Evolutionary conservation across 2,888 invertebrate genomes (phyloP).

Genomic region (Rotaria magnacalcarata): DNA sequence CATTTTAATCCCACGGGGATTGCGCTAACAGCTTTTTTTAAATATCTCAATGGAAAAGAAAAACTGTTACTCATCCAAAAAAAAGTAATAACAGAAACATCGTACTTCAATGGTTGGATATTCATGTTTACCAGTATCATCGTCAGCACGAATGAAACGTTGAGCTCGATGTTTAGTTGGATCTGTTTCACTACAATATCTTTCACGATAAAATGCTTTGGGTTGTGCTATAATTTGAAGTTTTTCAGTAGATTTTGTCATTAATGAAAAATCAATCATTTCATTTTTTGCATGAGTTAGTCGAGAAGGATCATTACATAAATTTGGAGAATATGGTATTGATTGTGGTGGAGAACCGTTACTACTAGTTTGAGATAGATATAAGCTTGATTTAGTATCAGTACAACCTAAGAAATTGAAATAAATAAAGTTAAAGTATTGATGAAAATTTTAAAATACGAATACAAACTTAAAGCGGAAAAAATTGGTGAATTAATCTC

Average conservation of each 20-base stretch:
- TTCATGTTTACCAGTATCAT: neutral
- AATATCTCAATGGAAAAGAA: too few relatives aligned
- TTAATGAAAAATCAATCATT: neutral
- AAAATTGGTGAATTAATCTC: neutral
- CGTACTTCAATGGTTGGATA: slow-evolving; percentile 1
- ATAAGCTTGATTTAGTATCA: neutral
- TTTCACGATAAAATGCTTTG: neutral
- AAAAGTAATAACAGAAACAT: too few relatives aligned
- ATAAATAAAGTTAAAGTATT: neutral
- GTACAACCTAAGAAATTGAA: neutral
- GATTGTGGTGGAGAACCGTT: neutral
- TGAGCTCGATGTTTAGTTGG: neutral
- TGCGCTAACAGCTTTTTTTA: too few relatives aligned
- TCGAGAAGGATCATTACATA: neutral
- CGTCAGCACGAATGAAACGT: neutral
- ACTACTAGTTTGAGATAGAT: neutral
- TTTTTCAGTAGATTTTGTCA: neutral
- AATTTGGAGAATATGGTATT: neutral
- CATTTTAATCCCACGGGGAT: too few relatives aligned
- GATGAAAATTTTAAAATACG: neutral
- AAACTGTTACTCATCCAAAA: too few relatives aligned
- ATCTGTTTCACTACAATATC: slow-evolving; percentile 21
- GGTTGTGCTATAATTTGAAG: slow-evolving; percentile 17
- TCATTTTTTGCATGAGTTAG: neutral
- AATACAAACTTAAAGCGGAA: neutral